Percentiles rank a stretch among this genome's conserved stretches.
These are phyloP conservation scores for Cryptotis parvus DNA, from an alignment of 2,113 vertebrate genomes.

Conservation along the genomic window DNA sequence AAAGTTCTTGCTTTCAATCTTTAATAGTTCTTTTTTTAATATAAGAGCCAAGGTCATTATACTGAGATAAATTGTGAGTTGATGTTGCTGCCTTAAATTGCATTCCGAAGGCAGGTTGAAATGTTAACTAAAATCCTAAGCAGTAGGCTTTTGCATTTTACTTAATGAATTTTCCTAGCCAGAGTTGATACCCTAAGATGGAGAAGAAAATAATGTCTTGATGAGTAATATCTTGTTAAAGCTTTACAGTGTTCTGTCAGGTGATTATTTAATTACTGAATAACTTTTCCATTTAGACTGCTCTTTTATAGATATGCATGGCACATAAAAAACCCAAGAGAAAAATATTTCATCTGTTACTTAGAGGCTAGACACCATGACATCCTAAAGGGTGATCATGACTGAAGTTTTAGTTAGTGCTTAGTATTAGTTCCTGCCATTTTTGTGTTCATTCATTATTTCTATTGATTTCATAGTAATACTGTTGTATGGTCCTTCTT, in stretches of 20 bases:
- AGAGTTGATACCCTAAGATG: conserved; percentile 59
- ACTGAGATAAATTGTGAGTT: conserved; percentile 85
- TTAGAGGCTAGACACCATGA: background rate
- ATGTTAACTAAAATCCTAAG: conserved; percentile 78
- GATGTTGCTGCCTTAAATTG: conserved; percentile 79
- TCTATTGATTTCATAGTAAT: background rate
- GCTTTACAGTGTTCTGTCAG: conserved; percentile 2
- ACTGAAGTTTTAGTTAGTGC: background rate
- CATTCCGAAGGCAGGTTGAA: conserved; percentile 82
- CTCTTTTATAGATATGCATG: background rate
- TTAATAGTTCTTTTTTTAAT: conserved; percentile 83
- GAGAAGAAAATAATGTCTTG: background rate
- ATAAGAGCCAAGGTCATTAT: conserved; percentile 79
- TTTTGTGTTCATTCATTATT: background rate
- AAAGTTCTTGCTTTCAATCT: conserved; percentile 88
- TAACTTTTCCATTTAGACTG: background rate
- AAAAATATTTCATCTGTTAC: background rate
- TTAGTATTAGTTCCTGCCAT: background rate
- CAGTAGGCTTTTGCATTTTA: conserved; percentile 72
- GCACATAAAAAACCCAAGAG: background rate
- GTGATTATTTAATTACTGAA: conserved; percentile 9
- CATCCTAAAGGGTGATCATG: background rate
- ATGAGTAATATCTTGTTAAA: background rate
- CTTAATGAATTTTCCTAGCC: conserved; percentile 59
- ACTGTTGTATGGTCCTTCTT: background rate